Percentiles rank a stretch among this genome's conserved stretches.
Conservation (phyloP, 2,797 vertebrate genomes). For the Gymnothorax reevesii region DNA sequence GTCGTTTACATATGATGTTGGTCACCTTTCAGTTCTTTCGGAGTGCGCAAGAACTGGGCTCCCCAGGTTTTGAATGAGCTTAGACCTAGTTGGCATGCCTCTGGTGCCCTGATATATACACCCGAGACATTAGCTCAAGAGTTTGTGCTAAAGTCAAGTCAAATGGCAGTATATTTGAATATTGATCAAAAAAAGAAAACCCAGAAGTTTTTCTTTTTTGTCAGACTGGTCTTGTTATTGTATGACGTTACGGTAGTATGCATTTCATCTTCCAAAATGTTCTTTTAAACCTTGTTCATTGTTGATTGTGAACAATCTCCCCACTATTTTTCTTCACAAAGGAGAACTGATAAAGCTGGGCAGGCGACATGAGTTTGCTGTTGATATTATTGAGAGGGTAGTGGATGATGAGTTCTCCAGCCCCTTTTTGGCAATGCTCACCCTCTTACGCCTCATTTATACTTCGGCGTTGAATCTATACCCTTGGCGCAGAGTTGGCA, state of each 20-base stretch:
- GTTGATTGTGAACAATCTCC: background rate
- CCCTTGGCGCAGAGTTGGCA: too few species aligned
- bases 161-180: background rate
- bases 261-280: slow-evolving; percentile 7
- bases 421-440: background rate
- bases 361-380: background rate
- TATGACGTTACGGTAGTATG: background rate
- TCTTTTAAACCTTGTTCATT: slow-evolving; percentile 13
- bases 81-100: background rate
- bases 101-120: background rate
- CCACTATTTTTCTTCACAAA: background rate
- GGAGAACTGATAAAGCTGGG: background rate
- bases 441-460: background rate
- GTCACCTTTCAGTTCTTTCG: background rate
- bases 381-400: background rate
- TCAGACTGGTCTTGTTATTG: background rate
- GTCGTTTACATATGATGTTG: background rate
- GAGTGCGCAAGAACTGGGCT: background rate
- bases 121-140: background rate
- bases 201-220: background rate
- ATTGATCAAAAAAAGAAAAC: background rate
- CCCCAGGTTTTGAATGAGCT: background rate
- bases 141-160: background rate
- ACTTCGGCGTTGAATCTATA: too few species aligned
- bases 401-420: background rate